Base-by-base conservation (phyloP, 2,888 invertebrate genomes). In the Lepetodrilus schrolli region DNA sequence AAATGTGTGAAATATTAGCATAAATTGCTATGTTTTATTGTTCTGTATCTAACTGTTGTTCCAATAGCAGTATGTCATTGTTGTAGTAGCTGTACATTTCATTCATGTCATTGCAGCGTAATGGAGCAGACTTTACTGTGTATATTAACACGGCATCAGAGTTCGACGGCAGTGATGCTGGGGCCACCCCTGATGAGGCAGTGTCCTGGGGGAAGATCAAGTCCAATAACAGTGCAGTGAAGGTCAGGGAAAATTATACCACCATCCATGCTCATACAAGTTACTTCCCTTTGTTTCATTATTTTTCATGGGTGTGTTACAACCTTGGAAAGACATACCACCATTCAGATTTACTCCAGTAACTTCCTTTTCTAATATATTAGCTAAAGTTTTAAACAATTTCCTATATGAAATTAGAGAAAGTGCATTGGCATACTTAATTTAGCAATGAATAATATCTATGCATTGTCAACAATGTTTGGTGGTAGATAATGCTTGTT, bases 131-230 rank as follows among this genome's bases (percentile, higher is more conserved):
- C 90, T 99, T 93, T 91, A 93, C 97, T 0, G 97, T 99, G 0
- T 99, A 95, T 90, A 92, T 99, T 10, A 99, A 99, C 90, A 99
- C 99, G 0, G 95, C 95, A 0, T 94, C 95, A 36, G 99, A 99
- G 91, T 99, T 94, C 92, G 99, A 99, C 92, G 99, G 92, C 0
- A 98, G 97, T 88, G 99, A 99, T 90, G 95, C 98, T 37, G 99
- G 99, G 0, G 99, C 99, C 0, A 93, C 96, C 74, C 99, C 99
- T 0, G 99, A 99, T 92, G 99, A 99, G 91, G 99, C 99, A 0
- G 93, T 98, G 0, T 98, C 98, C 2, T 99, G 99, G 99, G 99
- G 99, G 0, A 99, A 99, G 92, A 98, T 99, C 75, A 94, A 94
- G 86, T 94, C 94, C 79, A 94, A 95, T 78, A 96, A 98, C 0